phyloP scores from a whole-genome alignment of 2,888 invertebrate genomes.

The Drosophila antonietae region DNA sequence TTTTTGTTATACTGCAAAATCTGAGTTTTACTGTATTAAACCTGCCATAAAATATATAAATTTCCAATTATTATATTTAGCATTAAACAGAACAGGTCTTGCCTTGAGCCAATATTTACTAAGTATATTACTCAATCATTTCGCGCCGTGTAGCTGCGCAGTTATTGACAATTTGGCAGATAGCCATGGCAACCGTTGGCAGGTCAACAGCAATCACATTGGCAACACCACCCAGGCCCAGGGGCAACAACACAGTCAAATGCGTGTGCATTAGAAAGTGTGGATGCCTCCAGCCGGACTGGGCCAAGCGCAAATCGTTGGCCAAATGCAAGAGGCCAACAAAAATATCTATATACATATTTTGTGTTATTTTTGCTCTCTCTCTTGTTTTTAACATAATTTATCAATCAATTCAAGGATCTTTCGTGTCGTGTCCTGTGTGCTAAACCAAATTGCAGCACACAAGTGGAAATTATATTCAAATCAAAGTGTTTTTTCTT shows the following conservation, averaged over 20 bases:
- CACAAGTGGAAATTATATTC: constrained; percentile 57
- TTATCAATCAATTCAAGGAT: constrained; percentile 68
- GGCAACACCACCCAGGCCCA: constrained; percentile 12
- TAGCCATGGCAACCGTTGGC: constrained; percentile 74
- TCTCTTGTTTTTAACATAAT: constrained; percentile 39
- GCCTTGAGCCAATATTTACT: constrained; percentile 12
- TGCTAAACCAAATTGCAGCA: constrained; percentile 45
- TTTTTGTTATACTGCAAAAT: too few relatives aligned
- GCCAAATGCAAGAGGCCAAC: constrained; percentile 28
- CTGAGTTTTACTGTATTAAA: not conserved
- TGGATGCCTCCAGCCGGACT: constrained; percentile 27
- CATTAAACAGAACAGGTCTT: not conserved
- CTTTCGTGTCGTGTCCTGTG: constrained; percentile 22
- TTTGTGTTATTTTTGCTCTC: not conserved
- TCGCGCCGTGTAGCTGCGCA: constrained; percentile 49
- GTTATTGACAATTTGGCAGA: constrained; percentile 77
- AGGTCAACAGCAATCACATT: constrained; percentile 60
- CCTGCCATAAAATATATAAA: not conserved
- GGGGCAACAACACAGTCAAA: constrained; percentile 27
- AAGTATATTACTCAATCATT: constrained; percentile 14
- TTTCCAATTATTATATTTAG: not conserved
- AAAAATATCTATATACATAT: constrained; percentile 12
- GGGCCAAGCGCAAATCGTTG: constrained; percentile 30
- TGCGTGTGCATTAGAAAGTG: constrained; percentile 27
- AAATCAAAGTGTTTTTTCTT: constrained; percentile 29